Conservation (phyloP, 1,140 invertebrate species). For the Drosophila navojoa region DNA sequence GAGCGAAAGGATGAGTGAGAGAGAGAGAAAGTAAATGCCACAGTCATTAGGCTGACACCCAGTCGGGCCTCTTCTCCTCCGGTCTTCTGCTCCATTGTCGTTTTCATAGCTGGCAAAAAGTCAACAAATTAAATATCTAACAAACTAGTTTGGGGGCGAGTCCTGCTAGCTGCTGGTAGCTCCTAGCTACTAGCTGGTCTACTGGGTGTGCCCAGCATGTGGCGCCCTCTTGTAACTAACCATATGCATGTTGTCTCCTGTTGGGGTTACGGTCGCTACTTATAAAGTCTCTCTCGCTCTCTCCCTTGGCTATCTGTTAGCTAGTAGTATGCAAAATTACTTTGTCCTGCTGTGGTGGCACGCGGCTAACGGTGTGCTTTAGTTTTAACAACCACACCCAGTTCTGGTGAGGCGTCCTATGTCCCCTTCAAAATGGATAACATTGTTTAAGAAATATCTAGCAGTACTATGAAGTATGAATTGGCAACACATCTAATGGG, state of each 20-base stretch:
- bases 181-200: neutral
- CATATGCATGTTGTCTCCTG: constrained; percentile 70
- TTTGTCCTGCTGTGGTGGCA: constrained; percentile 52
- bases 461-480: constrained; percentile 1
- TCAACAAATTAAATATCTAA: constrained; percentile 53
- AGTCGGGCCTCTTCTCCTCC: neutral
- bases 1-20: neutral
- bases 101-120: constrained; percentile 26
- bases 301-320: neutral
- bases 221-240: constrained; percentile 61
- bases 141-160: constrained; percentile 26
- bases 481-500: neutral
- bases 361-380: constrained; percentile 37
- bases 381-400: constrained; percentile 54
- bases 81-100: constrained; percentile 28
- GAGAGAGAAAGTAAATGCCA: constrained; percentile 45
- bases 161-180: constrained; percentile 15
- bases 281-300: constrained; percentile 4
- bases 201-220: constrained; percentile 71
- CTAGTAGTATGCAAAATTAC: constrained; percentile 59
- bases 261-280: constrained; percentile 32
- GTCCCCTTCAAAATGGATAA: constrained; percentile 58
- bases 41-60: constrained; percentile 61
- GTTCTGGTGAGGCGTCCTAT: constrained; percentile 52
- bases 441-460: constrained; percentile 6